These are phyloP conservation scores for Phalacrocorax aristotelis DNA, from an alignment of 2,113 vertebrate species.

Conservation along the genomic window DNA sequence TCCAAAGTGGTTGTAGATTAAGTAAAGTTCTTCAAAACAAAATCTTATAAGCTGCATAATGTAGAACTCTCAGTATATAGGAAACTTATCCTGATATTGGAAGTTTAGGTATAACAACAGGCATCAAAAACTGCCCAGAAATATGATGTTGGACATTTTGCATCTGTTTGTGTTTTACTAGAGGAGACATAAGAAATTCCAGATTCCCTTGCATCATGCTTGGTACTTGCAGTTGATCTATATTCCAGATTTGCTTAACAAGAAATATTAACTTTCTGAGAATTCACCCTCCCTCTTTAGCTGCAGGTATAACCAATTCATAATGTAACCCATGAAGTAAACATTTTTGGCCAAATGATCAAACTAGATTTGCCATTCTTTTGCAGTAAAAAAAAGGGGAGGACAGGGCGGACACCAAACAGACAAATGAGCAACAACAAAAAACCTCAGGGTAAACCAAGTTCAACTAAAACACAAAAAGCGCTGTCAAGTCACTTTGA, in stretches of 20 bases:
- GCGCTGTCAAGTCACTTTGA: background rate
- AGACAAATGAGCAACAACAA: background rate
- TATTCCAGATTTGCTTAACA: slow-evolving; percentile 43
- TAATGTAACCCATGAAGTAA: background rate
- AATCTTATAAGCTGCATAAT: background rate
- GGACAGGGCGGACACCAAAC: fast-evolving
- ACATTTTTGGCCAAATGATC: background rate
- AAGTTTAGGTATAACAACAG: background rate
- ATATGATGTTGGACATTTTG: slow-evolving; percentile 18
- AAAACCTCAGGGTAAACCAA: background rate
- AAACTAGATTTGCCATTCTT: background rate
- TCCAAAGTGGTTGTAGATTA: background rate
- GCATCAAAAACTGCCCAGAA: background rate
- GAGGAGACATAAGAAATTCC: background rate
- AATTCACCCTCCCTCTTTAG: background rate
- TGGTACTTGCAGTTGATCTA: slow-evolving; percentile 18
- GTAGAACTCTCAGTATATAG: background rate
- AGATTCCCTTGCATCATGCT: slow-evolving; percentile 40
- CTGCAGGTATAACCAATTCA: background rate
- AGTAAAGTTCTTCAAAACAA: background rate
- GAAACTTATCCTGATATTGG: background rate
- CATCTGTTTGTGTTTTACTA: slow-evolving; percentile 53
- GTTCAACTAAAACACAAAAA: background rate
- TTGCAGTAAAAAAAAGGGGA: background rate
- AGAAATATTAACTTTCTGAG: slow-evolving; percentile 22